phyloP scores from a whole-genome alignment of 2,888 invertebrate species.

The Hipparchia semele region DNA sequence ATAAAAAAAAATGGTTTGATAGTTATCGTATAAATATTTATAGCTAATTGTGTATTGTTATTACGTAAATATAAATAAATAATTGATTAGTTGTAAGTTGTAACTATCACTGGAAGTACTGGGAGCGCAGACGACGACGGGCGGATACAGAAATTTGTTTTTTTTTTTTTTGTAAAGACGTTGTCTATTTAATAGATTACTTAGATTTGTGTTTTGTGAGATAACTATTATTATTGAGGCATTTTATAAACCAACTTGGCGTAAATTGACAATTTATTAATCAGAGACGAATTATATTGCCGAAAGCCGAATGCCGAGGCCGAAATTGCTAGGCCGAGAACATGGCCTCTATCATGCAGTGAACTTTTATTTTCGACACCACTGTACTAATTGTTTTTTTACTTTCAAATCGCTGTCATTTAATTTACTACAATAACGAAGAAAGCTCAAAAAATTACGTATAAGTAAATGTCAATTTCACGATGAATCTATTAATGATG shows the following conservation, averaged over 20 bases:
- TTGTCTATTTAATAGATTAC: conserved; percentile 60
- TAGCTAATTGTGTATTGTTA: conserved; percentile 84
- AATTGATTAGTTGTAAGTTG: conserved; percentile 82
- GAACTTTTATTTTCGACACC: conserved; percentile 42
- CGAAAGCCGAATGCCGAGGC: background rate
- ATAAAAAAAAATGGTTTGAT: conserved; percentile 74
- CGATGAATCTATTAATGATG: conserved; percentile 35
- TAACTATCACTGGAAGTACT: conserved; percentile 77
- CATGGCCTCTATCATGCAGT: conserved; percentile 34
- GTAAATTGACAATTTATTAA: background rate
- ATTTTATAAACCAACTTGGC: background rate
- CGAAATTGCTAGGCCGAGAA: background rate
- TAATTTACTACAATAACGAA: conserved; percentile 56
- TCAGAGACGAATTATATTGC: background rate
- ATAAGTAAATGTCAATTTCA: conserved; percentile 75
- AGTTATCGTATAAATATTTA: conserved; percentile 83
- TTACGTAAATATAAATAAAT: conserved; percentile 82
- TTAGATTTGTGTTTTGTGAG: conserved; percentile 29
- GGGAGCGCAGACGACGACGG: conserved; percentile 58
- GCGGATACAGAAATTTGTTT: conserved; percentile 58
- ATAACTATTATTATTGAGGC: conserved; percentile 27
- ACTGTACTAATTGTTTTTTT: conserved; percentile 45
- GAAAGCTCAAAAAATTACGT: conserved; percentile 71
- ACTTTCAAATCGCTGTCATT: conserved; percentile 59
- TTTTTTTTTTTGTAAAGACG: conserved; percentile 64